phyloP scores from a whole-genome alignment of 1,140 invertebrate genomes.

The Neodiprion virginianus region DNA sequence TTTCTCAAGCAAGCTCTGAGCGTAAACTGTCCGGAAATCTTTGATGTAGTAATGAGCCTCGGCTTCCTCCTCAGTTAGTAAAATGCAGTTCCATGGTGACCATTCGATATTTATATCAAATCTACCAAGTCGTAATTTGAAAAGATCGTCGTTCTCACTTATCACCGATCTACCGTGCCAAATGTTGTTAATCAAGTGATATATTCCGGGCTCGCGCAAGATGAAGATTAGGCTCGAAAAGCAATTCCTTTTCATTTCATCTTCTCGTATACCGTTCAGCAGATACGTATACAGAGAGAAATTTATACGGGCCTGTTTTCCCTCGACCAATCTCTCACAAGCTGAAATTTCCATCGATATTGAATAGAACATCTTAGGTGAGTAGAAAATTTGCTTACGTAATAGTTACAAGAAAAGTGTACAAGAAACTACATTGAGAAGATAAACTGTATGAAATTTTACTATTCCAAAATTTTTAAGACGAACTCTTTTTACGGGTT shows the following conservation, averaged over 20 bases:
- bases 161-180: constrained; percentile 73
- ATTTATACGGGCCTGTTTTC: constrained; percentile 40
- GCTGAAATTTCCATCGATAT: constrained; percentile 29
- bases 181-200: constrained; percentile 70
- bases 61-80: constrained; percentile 70
- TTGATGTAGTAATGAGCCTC: constrained; percentile 59
- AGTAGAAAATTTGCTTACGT: constrained; percentile 20
- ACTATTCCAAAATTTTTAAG: too few species aligned
- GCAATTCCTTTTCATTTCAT: constrained; percentile 64
- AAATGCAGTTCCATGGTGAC: constrained; percentile 77
- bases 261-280: constrained; percentile 65
- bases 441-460: too few species aligned
- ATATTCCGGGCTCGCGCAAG: constrained; percentile 69
- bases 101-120: constrained; percentile 68
- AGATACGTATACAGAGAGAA: constrained; percentile 68
- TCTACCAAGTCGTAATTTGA: constrained; percentile 65
- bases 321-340: constrained; percentile 43
- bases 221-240: constrained; percentile 67
- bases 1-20: constrained; percentile 36
- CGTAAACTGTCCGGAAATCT: constrained; percentile 41
- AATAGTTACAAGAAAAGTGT: neutral
- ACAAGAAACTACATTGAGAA: too few species aligned
- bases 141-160: constrained; percentile 67
- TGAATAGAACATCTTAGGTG: neutral
- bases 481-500: too few species aligned